phyloP scores from a whole-genome alignment of 2,797 vertebrate genomes.

The Distichodus sexfasciatus region DNA sequence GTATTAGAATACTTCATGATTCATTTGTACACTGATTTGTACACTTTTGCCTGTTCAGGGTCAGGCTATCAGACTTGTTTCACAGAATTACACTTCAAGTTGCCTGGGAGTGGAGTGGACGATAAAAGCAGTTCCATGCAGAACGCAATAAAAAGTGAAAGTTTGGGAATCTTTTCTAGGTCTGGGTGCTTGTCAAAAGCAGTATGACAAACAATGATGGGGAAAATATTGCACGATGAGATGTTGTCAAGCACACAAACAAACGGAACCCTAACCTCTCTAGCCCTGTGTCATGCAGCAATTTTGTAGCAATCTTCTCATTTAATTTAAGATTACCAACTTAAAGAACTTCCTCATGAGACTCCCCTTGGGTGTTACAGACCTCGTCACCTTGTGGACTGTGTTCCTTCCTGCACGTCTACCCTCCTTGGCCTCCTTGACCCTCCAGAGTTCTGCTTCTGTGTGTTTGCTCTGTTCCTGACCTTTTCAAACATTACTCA shows the following conservation, averaged over 20 bases:
- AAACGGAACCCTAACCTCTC: background rate
- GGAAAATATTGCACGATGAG: background rate
- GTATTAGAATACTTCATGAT: no score
- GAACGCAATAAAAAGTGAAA: background rate
- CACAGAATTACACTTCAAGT: background rate
- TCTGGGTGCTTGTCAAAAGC: slow-evolving; percentile 3
- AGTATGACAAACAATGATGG: slow-evolving; percentile 10
- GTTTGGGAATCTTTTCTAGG: background rate
- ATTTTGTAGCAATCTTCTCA: slow-evolving; percentile 31
- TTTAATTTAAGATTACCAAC: slow-evolving; percentile 4
- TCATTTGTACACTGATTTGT: background rate
- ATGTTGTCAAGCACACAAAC: background rate
- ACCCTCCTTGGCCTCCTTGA: slow-evolving; percentile 53
- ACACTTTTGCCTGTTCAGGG: background rate
- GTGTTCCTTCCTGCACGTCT: slow-evolving; percentile 46
- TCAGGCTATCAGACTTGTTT: slow-evolving; percentile 16
- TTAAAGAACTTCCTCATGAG: background rate
- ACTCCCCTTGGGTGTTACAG: background rate
- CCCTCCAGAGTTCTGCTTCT: slow-evolving; percentile 59
- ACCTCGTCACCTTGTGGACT: background rate
- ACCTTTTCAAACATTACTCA: slow-evolving; percentile 77
- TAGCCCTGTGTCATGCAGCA: slow-evolving; percentile 7
- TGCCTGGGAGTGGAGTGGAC: background rate
- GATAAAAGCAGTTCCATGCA: background rate
- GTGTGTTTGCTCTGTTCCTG: slow-evolving; percentile 63